These are phyloP conservation scores for Calosoma granatense DNA, from an alignment of 1,140 invertebrate species.

Conservation along the genomic window DNA sequence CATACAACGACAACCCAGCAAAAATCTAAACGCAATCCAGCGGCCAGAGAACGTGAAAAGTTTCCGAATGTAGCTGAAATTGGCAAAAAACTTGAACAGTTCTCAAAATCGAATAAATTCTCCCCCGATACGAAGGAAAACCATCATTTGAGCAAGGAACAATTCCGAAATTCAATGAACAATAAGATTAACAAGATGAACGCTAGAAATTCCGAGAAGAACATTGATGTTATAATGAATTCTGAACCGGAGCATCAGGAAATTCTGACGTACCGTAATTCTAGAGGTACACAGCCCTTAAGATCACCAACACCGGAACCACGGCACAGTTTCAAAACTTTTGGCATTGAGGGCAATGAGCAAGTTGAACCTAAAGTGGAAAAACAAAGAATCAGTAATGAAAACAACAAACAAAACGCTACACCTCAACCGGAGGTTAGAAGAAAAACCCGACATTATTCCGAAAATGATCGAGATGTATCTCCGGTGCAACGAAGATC, in stretches of 20 bases:
- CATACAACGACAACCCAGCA: constrained; percentile 47
- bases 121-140: constrained; percentile 32
- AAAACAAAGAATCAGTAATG: neutral
- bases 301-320: constrained; percentile 14
- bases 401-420: neutral
- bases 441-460: neutral
- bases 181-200: constrained; percentile 23
- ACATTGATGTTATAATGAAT: constrained; percentile 5
- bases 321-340: constrained; percentile 29
- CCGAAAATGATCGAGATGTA: neutral
- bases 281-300: neutral
- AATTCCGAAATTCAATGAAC: constrained; percentile 15
- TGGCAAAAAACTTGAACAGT: constrained; percentile 38
- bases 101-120: constrained; percentile 33
- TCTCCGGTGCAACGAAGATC: neutral
- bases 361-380: neutral
- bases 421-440: neutral
- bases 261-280: neutral
- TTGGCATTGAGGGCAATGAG: constrained; percentile 22
- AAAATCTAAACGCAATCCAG: constrained; percentile 31
- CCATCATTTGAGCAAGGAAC: constrained; percentile 18
- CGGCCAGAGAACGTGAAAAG: constrained; percentile 18
- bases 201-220: constrained; percentile 20
- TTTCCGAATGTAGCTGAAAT: constrained; percentile 35
- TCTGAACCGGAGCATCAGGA: neutral